Percentiles rank a stretch among this genome's conserved stretches.
Evolutionary conservation across 1,140 invertebrate genomes (phyloP).

Genomic region (Lasioglossum baleicum): DNA sequence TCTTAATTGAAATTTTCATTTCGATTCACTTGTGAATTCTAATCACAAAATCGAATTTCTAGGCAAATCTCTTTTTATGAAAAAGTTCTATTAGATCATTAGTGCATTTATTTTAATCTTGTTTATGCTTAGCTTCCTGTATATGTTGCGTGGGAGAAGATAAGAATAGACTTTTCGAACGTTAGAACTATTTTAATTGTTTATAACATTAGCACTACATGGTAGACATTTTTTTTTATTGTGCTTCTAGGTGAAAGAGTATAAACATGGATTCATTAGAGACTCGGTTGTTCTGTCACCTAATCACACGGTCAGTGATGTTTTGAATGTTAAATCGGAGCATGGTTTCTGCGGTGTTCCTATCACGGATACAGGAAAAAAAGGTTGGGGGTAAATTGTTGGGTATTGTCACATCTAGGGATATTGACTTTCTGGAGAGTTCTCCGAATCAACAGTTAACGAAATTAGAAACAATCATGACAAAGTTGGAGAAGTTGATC

Average conservation of each 20-base stretch:
- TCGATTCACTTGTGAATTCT: background rate
- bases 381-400: constrained; percentile 95
- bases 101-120: background rate
- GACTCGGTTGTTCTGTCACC: constrained; percentile 96
- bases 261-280: constrained; percentile 99
- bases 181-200: background rate
- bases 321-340: constrained; percentile 92
- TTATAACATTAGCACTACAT: background rate
- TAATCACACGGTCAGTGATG: constrained; percentile 91
- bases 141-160: background rate
- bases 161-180: background rate
- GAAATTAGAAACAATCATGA: constrained; percentile 93
- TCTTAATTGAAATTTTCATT: too few species aligned
- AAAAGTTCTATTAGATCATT: background rate
- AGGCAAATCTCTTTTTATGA: background rate
- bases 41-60: background rate
- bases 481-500: constrained; percentile 90
- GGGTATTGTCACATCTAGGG: constrained; percentile 98
- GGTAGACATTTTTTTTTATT: background rate
- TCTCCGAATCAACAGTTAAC: constrained; percentile 79
- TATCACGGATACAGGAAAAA: constrained; percentile 95
- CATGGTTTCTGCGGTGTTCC: constrained; percentile 99
- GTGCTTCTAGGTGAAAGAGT: constrained; percentile 92
- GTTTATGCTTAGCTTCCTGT: constrained; percentile 6
- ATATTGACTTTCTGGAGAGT: constrained; percentile 96